These are phyloP conservation scores for Trichosurus vulpecula DNA, from an alignment of 2,797 vertebrate species.

Conservation along the genomic window DNA sequence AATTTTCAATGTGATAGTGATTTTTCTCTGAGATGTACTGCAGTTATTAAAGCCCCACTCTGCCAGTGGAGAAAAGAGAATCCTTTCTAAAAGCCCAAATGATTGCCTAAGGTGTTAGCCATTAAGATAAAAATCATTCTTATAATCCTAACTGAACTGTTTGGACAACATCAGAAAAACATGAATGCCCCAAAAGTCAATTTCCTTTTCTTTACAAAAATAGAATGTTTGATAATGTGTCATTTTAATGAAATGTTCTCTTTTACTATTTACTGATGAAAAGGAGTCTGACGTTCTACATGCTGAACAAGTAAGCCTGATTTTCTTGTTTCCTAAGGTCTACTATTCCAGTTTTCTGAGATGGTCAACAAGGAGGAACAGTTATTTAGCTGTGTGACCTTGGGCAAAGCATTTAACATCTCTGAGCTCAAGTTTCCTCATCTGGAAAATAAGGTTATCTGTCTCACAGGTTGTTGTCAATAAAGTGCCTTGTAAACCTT, in stretches of 20 bases:
- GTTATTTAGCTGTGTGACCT: neutral
- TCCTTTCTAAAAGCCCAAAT: constrained; percentile 4
- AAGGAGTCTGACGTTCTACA: neutral
- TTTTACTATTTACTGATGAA: constrained; percentile 35
- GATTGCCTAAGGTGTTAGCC: constrained; percentile 44
- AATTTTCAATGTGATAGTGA: neutral
- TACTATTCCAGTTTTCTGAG: neutral
- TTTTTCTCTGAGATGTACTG: constrained; percentile 36
- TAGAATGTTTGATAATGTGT: constrained; percentile 47
- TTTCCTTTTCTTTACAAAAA: constrained; percentile 61
- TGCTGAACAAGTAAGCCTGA: neutral
- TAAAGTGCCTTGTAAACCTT: neutral
- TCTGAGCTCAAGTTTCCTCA: neutral
- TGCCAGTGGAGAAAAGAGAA: constrained; percentile 43
- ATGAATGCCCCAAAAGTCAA: constrained; percentile 51
- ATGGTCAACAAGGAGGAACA: neutral
- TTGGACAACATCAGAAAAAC: constrained; percentile 25
- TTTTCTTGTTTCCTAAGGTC: constrained; percentile 6
- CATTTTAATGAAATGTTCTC: constrained; percentile 35
- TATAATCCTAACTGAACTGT: constrained; percentile 36
- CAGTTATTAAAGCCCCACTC: constrained; percentile 30
- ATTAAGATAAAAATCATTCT: constrained; percentile 53
- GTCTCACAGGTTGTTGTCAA: neutral
- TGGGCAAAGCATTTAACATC: neutral
- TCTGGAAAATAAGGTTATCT: neutral